A percentile compares a stretch with the other conserved stretches of the same genome.
Evolutionary conservation across 92 coral and sea anemone species (phyloP).

Genomic region (Parazoanthus swiftii): DNA sequence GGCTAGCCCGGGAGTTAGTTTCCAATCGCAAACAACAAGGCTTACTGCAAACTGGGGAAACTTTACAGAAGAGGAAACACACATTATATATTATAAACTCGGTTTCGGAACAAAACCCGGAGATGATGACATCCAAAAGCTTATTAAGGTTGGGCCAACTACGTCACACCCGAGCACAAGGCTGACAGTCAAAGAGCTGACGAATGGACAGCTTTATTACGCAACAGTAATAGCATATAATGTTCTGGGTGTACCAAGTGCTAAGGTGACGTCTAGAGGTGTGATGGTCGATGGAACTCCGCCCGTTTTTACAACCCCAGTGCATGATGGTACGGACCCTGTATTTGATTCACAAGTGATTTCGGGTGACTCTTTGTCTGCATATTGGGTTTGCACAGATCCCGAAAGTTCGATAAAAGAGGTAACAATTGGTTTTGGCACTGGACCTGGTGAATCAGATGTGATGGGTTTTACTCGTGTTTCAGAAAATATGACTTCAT

Average conservation of each 20-base stretch:
- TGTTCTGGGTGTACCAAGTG: slow-evolving; percentile 81
- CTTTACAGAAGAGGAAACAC: slow-evolving; percentile 82
- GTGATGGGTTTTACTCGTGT: slow-evolving; percentile 62
- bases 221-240: slow-evolving; percentile 85
- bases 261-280: slow-evolving; percentile 76
- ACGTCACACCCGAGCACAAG: slow-evolving; percentile 77
- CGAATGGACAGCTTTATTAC: slow-evolving; percentile 75
- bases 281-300: slow-evolving; percentile 85
- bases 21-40: slow-evolving; percentile 77
- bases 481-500: slow-evolving; percentile 50
- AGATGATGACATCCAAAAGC: slow-evolving; percentile 69
- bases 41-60: slow-evolving; percentile 85
- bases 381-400: slow-evolving; percentile 78
- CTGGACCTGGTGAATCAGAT: slow-evolving; percentile 86
- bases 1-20: slow-evolving; percentile 48
- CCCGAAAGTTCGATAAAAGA: slow-evolving; percentile 66
- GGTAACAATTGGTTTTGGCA: slow-evolving; percentile 78
- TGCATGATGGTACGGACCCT: slow-evolving; percentile 65
- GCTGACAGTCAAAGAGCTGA: slow-evolving; percentile 65
- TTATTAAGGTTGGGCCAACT: slow-evolving; percentile 81
- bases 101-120: slow-evolving; percentile 86
- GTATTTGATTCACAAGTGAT: slow-evolving; percentile 56
- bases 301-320: slow-evolving; percentile 66
- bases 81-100: slow-evolving; percentile 70
- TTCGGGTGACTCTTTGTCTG: slow-evolving; percentile 48